Evolutionary conservation across 2,797 vertebrate genomes (phyloP).

Genomic region (Sebastes reedi): DNA sequence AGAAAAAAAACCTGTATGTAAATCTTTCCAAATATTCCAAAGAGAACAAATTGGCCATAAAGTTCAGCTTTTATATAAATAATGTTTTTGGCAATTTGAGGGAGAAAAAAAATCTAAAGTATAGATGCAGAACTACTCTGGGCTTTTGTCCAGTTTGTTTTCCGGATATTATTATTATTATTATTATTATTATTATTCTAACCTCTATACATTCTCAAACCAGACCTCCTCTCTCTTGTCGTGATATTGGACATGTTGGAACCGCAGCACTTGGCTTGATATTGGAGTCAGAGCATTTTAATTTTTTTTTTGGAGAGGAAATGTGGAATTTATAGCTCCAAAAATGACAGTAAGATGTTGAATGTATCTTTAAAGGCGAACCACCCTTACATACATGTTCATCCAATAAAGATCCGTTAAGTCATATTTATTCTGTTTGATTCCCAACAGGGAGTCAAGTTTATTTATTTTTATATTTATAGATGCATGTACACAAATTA

Average conservation of each 20-base stretch:
- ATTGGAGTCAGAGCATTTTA: constrained; percentile 70
- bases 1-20: constrained; percentile 76
- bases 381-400: constrained; percentile 83
- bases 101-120: constrained; percentile 32
- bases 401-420: constrained; percentile 87
- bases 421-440: constrained; percentile 70
- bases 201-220: constrained; percentile 49
- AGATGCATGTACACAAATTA: constrained; percentile 39
- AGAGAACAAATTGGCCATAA: constrained; percentile 81
- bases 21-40: constrained; percentile 84
- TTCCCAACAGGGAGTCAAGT: constrained; percentile 38
- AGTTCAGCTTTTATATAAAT: constrained; percentile 71
- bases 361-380: constrained; percentile 83
- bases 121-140: constrained; percentile 54
- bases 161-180: constrained; percentile 36
- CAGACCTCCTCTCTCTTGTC: constrained; percentile 71
- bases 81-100: constrained; percentile 50
- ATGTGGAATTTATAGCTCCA: constrained; percentile 75
- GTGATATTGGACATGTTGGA: constrained; percentile 76
- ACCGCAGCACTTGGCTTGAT: constrained; percentile 83
- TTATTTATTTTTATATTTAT: neutral
- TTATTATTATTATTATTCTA: constrained; percentile 39
- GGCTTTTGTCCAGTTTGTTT: constrained; percentile 47
- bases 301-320: constrained; percentile 54
- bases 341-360: constrained; percentile 83